A percentile compares a stretch with the other conserved stretches of the same genome.
Evolutionary conservation across 2,113 vertebrate species (phyloP).

Genomic region (Ictalurus furcatus): DNA sequence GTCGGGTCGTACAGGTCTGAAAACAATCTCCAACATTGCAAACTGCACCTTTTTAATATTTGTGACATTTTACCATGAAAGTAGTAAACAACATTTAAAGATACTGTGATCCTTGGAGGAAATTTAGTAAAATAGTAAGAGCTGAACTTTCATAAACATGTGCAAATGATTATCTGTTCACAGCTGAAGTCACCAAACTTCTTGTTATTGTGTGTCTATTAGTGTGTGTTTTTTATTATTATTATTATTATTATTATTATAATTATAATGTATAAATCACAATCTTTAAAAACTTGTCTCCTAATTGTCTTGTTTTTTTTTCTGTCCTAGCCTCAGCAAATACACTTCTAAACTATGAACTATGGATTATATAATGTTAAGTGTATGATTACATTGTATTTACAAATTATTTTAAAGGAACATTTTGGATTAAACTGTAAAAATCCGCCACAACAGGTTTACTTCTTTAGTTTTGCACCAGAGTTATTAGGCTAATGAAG

Average conservation of each 20-base stretch:
- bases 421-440: neutral
- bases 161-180: neutral
- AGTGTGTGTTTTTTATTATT: neutral
- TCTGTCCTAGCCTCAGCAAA: neutral
- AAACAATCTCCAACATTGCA: neutral
- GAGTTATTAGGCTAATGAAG: neutral
- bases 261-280: neutral
- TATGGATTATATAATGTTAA: neutral
- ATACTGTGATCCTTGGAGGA: neutral
- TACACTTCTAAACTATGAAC: neutral
- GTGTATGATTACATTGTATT: neutral
- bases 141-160: neutral
- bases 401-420: neutral
- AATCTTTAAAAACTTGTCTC: neutral
- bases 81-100: neutral
- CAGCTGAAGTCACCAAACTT: neutral
- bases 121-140: neutral
- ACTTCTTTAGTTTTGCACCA: neutral
- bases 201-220: neutral
- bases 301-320: neutral
- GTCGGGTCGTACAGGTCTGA: neutral
- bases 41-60: conserved; percentile 8
- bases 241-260: neutral
- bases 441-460: neutral
- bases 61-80: neutral